A percentile compares a stretch with the other conserved stretches of the same genome.
These are phyloP conservation scores for Carcinoscorpius rotundicauda DNA, from an alignment of 1,140 invertebrate species.

Conservation along the genomic window DNA sequence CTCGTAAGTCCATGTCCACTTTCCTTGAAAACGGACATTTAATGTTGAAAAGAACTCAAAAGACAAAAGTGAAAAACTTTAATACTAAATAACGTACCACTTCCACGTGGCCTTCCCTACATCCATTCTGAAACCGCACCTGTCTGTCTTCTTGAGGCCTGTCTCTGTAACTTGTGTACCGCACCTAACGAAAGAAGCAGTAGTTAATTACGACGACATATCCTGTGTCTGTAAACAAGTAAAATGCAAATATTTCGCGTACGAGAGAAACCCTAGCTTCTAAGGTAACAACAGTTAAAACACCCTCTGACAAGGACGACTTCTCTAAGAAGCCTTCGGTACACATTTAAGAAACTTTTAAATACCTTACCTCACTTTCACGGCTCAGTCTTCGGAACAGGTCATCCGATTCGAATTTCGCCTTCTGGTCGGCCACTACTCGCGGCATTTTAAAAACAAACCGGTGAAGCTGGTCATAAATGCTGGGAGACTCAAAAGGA, in stretches of 20 bases:
- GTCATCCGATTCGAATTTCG: slow-evolving; percentile 90
- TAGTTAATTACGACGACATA: too few relatives aligned
- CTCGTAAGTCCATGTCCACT: too few relatives aligned
- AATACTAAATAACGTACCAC: slow-evolving; percentile 44
- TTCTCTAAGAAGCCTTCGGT: too few relatives aligned
- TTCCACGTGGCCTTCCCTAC: slow-evolving; percentile 87
- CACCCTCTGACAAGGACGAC: too few relatives aligned
- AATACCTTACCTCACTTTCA: slow-evolving; percentile 67
- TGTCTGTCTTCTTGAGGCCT: slow-evolving; percentile 80
- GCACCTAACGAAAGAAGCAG: slow-evolving; percentile 45
- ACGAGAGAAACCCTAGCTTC: too few relatives aligned
- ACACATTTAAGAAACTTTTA: background rate
- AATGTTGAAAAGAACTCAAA: too few relatives aligned
- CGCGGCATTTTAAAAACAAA: slow-evolving; percentile 89
- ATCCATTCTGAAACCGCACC: slow-evolving; percentile 81
- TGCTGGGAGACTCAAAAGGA: slow-evolving; percentile 33
- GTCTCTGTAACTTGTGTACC: slow-evolving; percentile 88
- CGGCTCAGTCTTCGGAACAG: slow-evolving; percentile 81
- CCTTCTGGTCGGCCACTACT: slow-evolving; percentile 87
- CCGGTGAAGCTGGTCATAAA: slow-evolving; percentile 61
- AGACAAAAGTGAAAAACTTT: background rate
- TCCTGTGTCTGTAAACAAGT: too few relatives aligned
- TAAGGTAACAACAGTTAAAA: too few relatives aligned
- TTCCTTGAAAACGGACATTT: too few relatives aligned
- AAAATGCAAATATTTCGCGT: too few relatives aligned